These are phyloP conservation scores for Ormyrus pomaceus DNA, from an alignment of 2,888 invertebrate genomes.

Conservation along the genomic window DNA sequence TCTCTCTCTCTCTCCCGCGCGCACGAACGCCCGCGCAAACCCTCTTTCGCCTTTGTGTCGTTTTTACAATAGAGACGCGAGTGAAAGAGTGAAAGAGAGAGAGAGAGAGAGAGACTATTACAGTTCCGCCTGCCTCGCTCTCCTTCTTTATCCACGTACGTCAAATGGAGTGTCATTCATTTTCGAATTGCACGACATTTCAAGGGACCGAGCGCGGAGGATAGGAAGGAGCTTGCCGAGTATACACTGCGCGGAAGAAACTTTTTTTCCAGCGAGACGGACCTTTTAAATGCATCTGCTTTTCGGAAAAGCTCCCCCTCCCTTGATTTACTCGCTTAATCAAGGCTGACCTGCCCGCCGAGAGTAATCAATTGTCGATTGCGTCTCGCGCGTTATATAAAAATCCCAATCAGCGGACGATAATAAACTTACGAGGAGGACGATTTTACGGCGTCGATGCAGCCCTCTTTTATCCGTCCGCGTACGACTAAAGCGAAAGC, in stretches of 20 bases:
- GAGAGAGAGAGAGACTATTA: conserved; percentile 34
- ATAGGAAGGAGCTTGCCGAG: conserved; percentile 4
- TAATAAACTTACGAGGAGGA: conserved; percentile 26
- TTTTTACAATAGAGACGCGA: conserved; percentile 67
- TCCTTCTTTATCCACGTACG: conserved; percentile 53
- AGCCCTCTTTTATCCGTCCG: too few relatives aligned
- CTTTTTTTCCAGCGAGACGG: conserved; percentile 29
- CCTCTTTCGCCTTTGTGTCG: conserved; percentile 66
- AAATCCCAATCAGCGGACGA: conserved; percentile 9
- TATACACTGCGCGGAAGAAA: conserved; percentile 3
- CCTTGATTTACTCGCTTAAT: conserved; percentile 48
- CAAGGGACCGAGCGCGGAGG: conserved; percentile 42
- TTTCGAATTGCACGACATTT: conserved; percentile 68
- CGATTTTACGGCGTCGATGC: neutral
- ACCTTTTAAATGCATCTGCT: conserved; percentile 43
- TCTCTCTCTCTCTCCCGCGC: conserved; percentile 25
- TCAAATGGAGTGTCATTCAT: conserved; percentile 69
- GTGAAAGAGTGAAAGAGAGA: conserved; percentile 24
- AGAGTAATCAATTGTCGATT: neutral
- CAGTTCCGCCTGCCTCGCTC: conserved; percentile 26
- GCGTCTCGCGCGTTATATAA: neutral
- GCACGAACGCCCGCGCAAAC: conserved; percentile 39
- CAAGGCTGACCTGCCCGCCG: conserved; percentile 18
- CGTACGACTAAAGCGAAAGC: too few relatives aligned
- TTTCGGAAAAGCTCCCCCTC: conserved; percentile 13